These are phyloP conservation scores for Phortica magna DNA, from an alignment of 2,888 invertebrate species.

Conservation along the genomic window DNA sequence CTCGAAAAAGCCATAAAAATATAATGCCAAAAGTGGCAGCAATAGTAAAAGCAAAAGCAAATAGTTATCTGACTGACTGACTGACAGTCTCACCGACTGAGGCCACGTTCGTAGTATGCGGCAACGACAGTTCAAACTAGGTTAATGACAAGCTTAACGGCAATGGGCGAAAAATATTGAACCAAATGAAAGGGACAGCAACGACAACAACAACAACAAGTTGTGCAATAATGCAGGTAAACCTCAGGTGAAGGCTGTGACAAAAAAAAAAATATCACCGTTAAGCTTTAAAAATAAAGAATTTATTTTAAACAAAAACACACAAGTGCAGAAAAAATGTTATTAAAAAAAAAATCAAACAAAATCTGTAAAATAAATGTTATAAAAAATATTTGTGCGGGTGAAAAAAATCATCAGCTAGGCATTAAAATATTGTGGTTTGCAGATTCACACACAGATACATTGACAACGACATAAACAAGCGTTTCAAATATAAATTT, in stretches of 20 bases:
- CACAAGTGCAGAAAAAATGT: not conserved
- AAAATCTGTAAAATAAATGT: not conserved
- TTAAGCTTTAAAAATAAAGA: not conserved
- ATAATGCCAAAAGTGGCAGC: no score
- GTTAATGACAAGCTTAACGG: slow-evolving; percentile 70
- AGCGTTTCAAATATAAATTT: not conserved
- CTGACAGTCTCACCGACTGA: no score
- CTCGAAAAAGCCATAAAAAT: no score
- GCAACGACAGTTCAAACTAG: slow-evolving; percentile 60
- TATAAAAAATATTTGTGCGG: not conserved
- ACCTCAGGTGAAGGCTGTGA: slow-evolving; percentile 18
- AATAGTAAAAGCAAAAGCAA: no score
- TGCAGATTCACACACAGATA: not conserved
- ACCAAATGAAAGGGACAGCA: slow-evolving; percentile 42
- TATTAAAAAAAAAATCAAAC: not conserved
- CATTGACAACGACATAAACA: no score
- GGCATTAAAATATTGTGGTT: slow-evolving; percentile 11
- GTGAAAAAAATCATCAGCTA: not conserved
- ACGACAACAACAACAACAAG: slow-evolving; percentile 20
- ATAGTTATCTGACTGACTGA: no score
- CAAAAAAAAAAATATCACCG: not conserved
- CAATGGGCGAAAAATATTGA: slow-evolving; percentile 59
- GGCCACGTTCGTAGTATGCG: not conserved
- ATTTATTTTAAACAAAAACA: not conserved
- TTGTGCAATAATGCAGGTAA: slow-evolving; percentile 21